Evolutionary conservation across 2,113 vertebrate species (phyloP).

Genomic region (Columba livia): DNA sequence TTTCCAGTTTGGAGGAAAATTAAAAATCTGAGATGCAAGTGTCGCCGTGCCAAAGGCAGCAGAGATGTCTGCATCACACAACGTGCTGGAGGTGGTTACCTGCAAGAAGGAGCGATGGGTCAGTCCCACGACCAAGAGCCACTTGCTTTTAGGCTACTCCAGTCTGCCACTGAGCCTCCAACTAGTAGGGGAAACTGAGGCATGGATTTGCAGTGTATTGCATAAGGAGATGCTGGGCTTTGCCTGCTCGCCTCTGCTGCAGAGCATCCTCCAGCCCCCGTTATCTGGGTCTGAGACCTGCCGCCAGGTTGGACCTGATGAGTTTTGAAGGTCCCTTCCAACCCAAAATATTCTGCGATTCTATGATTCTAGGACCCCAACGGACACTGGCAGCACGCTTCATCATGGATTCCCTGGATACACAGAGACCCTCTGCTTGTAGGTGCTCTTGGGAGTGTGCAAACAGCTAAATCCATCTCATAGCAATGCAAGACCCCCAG

Average conservation of each 20-base stretch:
- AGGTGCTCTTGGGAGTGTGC: too few species aligned
- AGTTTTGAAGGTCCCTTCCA: too few species aligned
- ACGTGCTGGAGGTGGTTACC: background rate
- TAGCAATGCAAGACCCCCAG: too few species aligned
- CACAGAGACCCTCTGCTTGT: too few species aligned
- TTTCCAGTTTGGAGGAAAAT: background rate
- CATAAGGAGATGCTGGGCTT: background rate
- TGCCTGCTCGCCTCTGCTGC: background rate
- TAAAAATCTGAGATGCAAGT: background rate
- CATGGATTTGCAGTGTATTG: accelerated
- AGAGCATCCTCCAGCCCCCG: background rate
- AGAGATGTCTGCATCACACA: background rate
- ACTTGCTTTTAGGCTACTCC: background rate
- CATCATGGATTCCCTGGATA: too few species aligned
- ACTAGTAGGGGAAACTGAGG: background rate
- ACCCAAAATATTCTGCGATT: too few species aligned
- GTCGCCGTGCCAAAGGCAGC: accelerated
- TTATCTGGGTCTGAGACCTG: background rate
- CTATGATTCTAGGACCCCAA: too few species aligned
- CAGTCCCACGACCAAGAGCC: background rate
- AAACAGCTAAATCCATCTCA: too few species aligned
- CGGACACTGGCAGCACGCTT: too few species aligned
- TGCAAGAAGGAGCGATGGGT: background rate
- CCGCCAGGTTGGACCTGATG: too few species aligned
- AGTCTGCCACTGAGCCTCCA: background rate